Evolutionary conservation across 37 sponge, comb jelly and placozoan species (phyloP), one percentile per base, ranked within the genome.

Genomic region (Hormiphora californensis): DNA sequence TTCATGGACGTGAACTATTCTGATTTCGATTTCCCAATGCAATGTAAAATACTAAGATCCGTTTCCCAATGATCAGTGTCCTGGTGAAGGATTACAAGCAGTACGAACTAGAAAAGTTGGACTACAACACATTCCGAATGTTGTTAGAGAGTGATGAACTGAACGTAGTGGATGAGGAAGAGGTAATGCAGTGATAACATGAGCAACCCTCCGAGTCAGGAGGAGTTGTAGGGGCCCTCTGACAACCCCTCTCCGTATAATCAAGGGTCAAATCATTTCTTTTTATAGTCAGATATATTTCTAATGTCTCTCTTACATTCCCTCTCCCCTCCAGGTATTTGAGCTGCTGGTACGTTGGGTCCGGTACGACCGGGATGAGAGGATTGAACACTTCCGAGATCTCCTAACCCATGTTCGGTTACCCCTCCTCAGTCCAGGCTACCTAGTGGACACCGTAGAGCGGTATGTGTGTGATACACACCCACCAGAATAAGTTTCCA

Each of bases 401-500:
- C 46, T 73, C 36, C 44, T 73, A 3, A 46, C 40, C 28, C 81
- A 73, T 39, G 81, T 73, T 46, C 3, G 81, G 12, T 46, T 73
- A 28, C 81, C 81, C 12, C 81, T 73, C 28, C 81, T 73, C 15
- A 43, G 23, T 41, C 81, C 81, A 17, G 9, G 38, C 1, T 73
- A 73, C 25, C 81, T 73, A 19, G 81, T 73, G 1, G 81, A 73
- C 23, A 28, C 43, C 3, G 81, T 73, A 40, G 81, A 73, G 46
- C 40, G 8, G 9, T n/a, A n/a, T n/a, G n/a, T n/a, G n/a, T n/a
- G n/a, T n/a, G n/a, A n/a, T n/a, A n/a, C n/a, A n/a, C n/a, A n/a
- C n/a, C n/a, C n/a, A n/a, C n/a, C n/a, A n/a, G n/a, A n/a, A n/a
- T n/a, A n/a, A n/a, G n/a, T n/a, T n/a, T n/a, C n/a, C n/a, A n/a